Evolutionary conservation across 2,113 vertebrate species (phyloP).

Genomic region (Aspiorhynchus laticeps): DNA sequence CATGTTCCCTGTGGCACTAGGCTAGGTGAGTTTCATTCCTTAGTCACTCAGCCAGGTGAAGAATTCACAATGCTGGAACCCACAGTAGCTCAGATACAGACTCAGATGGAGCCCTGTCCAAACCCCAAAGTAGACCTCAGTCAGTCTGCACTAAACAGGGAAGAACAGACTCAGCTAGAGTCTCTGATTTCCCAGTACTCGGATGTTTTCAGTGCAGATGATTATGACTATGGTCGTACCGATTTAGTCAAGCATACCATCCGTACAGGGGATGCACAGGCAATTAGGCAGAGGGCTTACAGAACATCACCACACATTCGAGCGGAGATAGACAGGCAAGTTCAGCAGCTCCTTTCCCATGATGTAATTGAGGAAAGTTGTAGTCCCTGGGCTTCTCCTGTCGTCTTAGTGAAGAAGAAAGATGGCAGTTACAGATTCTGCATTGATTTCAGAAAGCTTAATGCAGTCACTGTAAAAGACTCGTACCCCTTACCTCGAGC

Average conservation of each 20-base stretch:
- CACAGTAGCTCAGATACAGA: background rate
- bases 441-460: no score
- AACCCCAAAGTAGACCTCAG: background rate
- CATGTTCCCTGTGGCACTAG: background rate
- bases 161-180: background rate
- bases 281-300: no score
- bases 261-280: background rate
- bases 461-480: constrained; percentile 45
- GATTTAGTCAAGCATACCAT: constrained; percentile 37
- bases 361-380: constrained; percentile 50
- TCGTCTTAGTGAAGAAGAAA: constrained; percentile 43
- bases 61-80: background rate
- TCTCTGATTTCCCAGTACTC: background rate
- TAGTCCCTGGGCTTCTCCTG: constrained; percentile 47
- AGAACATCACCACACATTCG: constrained; percentile 37
- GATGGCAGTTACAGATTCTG: constrained; percentile 51
- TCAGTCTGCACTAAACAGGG: background rate
- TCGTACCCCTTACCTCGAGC: constrained; percentile 43
- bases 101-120: background rate
- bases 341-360: constrained; percentile 40
- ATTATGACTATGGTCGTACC: constrained; percentile 21
- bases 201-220: background rate
- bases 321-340: constrained; percentile 41
- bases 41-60: background rate
- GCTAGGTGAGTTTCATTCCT: background rate